Evolutionary conservation across 2,888 invertebrate genomes (phyloP), one percentile per base, ranked within the genome.

Genomic region (Frankliniella fusca): DNA sequence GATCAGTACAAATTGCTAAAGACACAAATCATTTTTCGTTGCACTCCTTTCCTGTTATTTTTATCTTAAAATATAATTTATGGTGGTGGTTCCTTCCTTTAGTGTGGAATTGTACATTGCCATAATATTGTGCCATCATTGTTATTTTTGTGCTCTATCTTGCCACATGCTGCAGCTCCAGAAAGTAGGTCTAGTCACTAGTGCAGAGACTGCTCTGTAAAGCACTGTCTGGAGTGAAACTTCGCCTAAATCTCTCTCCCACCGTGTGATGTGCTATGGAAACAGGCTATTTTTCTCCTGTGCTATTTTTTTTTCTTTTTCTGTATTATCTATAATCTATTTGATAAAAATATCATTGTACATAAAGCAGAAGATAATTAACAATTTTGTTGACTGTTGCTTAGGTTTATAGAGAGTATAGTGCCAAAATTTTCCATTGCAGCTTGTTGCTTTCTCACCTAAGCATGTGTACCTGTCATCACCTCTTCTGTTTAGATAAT

Each of bases 171-270:
- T 76, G 27, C 70, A 23, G 27, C 27, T 27, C 10, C 27, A 10
- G 70, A 27, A n/a, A 61, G 70, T 76, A 76, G 70, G 70, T 76
- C 70, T 76, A 76, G 70, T 76, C 70, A 76, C 70, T 27, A 23
- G 27, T 27, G 70, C 70, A 76, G 23, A 38, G 38, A 38, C 38
- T 38, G 3, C 38, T 3, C 38, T 38, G 38, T 38, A 3, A 38
- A 3, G 38, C 38, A 38, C 38, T 38, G 38, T 54, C 15, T 54
- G 54, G 54, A 15, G 54, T 54, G 11, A 54, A 54, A 54, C 54
- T 12, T 54, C 15, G 20, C 54, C 20, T 54, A 54, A 9, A 5
- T 20, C 5, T 15, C 54, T 54, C 15, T 54, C 54, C 20, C 15
- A 54, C 15, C 20, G 54, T 38, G 38, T 38, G 38, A 38, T 38